Conservation (phyloP, 2,888 invertebrate species). For the Calameuta pallipes region DNA sequence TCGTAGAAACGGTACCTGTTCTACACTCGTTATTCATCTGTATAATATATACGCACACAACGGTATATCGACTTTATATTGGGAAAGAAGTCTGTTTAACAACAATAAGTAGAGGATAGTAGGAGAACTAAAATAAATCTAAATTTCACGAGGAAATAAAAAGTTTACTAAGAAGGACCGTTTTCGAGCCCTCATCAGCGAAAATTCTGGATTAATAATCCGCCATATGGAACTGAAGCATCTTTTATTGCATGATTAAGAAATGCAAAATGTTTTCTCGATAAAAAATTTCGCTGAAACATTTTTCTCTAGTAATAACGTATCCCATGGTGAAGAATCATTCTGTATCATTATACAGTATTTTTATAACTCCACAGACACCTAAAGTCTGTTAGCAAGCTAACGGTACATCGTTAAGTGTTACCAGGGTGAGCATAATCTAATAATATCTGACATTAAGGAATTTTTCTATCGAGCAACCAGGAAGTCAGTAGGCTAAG, state of each 20-base stretch:
- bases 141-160: neutral
- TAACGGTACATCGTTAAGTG: too few relatives aligned
- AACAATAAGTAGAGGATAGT: neutral
- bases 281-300: neutral
- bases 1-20: neutral
- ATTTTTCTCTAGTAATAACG: neutral
- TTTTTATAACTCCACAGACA: neutral
- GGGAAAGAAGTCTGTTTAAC: neutral
- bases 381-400: too few relatives aligned
- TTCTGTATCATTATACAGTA: neutral
- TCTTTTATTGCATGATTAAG: neutral
- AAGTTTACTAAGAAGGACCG: neutral
- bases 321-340: neutral
- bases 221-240: neutral
- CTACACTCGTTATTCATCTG: neutral
- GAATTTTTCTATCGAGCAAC: neutral
- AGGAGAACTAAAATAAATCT: neutral
- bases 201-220: neutral
- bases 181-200: neutral
- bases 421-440: neutral
- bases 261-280: neutral
- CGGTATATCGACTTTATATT: neutral
- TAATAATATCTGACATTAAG: neutral
- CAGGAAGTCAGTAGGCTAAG: neutral
- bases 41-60: neutral